Evolutionary conservation across 2,797 vertebrate species (phyloP).

Genomic region (Smutsia gigantea): DNA sequence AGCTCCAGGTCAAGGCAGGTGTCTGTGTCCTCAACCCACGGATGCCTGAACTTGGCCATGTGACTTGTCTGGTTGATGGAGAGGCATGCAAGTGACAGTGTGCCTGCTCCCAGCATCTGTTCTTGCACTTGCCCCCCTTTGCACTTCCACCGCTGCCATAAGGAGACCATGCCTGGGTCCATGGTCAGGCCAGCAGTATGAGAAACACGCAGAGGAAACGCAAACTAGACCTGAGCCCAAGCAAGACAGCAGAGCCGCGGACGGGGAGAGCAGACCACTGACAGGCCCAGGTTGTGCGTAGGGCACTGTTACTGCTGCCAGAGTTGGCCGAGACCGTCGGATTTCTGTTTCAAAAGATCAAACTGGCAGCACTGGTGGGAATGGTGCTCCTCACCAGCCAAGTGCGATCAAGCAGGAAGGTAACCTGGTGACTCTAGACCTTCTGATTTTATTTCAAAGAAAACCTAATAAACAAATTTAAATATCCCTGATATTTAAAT

Average conservation of each 20-base stretch:
- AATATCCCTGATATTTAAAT: not conserved
- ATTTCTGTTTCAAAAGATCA: not conserved
- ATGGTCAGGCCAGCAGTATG: not conserved
- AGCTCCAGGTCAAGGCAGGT: not conserved
- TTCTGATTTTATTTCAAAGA: not conserved
- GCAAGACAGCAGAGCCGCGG: not conserved
- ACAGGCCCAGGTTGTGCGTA: not conserved
- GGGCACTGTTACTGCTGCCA: rapidly evolving
- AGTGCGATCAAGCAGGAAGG: not conserved
- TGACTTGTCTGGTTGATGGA: not conserved
- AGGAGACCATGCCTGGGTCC: not conserved
- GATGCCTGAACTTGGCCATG: not conserved
- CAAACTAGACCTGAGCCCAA: not conserved
- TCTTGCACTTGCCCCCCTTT: not conserved
- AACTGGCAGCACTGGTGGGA: not conserved
- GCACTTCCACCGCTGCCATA: rapidly evolving
- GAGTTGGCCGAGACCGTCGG: not conserved
- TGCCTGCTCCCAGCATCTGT: not conserved
- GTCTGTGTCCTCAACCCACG: not conserved
- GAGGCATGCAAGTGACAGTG: not conserved
- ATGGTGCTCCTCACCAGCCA: not conserved
- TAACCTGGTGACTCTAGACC: not conserved
- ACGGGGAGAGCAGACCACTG: not conserved
- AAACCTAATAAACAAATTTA: not conserved
- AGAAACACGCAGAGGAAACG: not conserved